These are phyloP conservation scores for Butorides virescens DNA, from an alignment of 2,113 vertebrate species.

Conservation along the genomic window DNA sequence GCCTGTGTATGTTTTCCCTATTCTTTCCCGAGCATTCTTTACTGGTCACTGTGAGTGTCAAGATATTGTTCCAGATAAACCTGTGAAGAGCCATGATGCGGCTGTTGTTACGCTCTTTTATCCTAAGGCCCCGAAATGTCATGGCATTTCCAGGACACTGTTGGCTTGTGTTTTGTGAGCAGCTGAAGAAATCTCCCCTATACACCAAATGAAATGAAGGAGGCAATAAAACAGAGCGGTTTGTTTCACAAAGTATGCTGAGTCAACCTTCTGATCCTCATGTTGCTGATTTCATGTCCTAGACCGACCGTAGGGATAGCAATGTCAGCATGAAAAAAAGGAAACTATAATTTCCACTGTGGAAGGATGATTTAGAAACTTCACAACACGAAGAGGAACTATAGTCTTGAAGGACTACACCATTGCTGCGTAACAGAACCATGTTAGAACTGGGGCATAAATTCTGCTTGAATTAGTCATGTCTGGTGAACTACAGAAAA, in stretches of 20 bases:
- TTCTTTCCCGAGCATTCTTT: background rate
- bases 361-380: background rate
- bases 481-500: background rate
- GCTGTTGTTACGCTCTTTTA: background rate
- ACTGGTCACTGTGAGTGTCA: background rate
- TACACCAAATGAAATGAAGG: background rate
- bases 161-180: background rate
- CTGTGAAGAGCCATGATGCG: background rate
- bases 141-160: background rate
- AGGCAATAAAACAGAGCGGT: background rate
- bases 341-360: background rate
- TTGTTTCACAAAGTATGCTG: background rate
- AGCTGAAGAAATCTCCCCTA: background rate
- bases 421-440: background rate
- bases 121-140: background rate
- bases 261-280: background rate
- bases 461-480: background rate
- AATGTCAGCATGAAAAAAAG: background rate
- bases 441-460: background rate
- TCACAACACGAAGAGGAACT: background rate
- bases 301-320: background rate
- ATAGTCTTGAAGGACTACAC: background rate
- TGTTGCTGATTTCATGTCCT: background rate
- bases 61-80: background rate
- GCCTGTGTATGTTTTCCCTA: background rate